Base-by-base conservation (phyloP, 2,888 invertebrate genomes). In the Oscheius sp. region DNA sequence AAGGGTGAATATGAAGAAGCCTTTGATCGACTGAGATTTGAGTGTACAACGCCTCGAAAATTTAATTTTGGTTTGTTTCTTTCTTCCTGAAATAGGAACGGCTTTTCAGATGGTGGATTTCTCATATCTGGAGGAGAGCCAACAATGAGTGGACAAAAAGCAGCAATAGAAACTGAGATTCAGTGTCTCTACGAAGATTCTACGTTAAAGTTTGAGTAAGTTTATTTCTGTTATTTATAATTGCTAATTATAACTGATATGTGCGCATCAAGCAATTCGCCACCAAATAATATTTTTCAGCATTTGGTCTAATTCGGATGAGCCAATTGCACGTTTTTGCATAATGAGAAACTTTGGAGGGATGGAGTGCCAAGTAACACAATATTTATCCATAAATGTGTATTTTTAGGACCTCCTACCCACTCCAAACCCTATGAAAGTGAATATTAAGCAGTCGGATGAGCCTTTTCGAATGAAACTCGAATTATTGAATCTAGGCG, bases 111-210 rank as follows among this genome's bases (percentile, higher is more conserved):
- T 5, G 78, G 77, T 12, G 79, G 55, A 34, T 79, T 84, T 37
- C 70, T 84, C 31, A 42, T 83, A 29, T 80, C 79, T 12, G 82
- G 84, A 4, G 82, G 79, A 0, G 81, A 79, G 45, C 72, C 75
- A 12, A 65, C 55, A n/a, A 53, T 70, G n/a, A 23, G 45, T 2
- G 69, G 73, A 8, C 68, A 73, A 34, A 76, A 69, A 12, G 82
- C 78, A 1, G 82, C 82, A 0, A 65, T 84, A 12, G 83, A 84
- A 74, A 73, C 78, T n/a, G 69, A 69, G 48, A 77, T 84, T 64
- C 82, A 82, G 2, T 84, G 84, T 68, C 82, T 84, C 58, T 75
- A 74, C 46, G 83, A 78, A n/a, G 76, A 78, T 57, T 80, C 81
- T 1, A 70, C 66, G n/a, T 58, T 84, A 5, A 72, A 76, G 48